Conservation (phyloP, 2,113 vertebrate genomes). For the Spea bombifrons region DNA sequence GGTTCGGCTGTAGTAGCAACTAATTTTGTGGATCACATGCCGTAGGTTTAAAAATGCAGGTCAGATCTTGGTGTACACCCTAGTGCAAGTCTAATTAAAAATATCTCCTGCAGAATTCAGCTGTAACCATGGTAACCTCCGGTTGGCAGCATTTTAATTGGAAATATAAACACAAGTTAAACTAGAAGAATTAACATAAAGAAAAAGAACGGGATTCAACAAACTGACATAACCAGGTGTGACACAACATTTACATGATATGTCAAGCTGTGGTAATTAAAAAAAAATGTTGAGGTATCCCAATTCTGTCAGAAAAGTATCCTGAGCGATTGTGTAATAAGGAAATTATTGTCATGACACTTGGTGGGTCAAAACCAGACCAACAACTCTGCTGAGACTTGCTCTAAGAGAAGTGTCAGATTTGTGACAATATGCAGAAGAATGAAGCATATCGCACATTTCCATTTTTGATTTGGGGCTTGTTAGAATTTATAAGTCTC, state of each 20-base stretch:
- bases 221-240: slow-evolving; percentile 46
- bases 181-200: slow-evolving; percentile 43
- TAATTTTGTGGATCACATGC: not conserved
- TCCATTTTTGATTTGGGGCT: not conserved
- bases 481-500: not conserved
- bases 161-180: slow-evolving; percentile 48
- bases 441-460: slow-evolving; percentile 4
- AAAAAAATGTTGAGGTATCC: slow-evolving; percentile 37
- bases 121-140: slow-evolving; percentile 43
- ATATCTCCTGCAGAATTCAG: slow-evolving; percentile 39
- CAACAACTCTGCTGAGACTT: slow-evolving; percentile 25
- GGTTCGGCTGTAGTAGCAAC: not conserved
- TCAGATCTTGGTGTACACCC: slow-evolving; percentile 40
- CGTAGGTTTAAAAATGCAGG: slow-evolving; percentile 28
- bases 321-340: slow-evolving; percentile 37
- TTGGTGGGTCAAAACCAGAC: slow-evolving; percentile 1
- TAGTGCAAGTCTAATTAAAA: slow-evolving; percentile 46
- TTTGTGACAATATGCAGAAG: not conserved
- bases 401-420: slow-evolving; percentile 17
- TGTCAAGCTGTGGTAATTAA: slow-evolving; percentile 43
- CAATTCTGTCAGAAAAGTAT: slow-evolving; percentile 39
- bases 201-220: slow-evolving; percentile 29
- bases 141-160: slow-evolving; percentile 44
- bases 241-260: slow-evolving; percentile 45
- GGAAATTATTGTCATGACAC: slow-evolving; percentile 39